A percentile compares a stretch with the other conserved stretches of the same genome.
These are phyloP conservation scores for Alviniconcha strummeri DNA, from an alignment of 2,888 invertebrate species.

Conservation along the genomic window DNA sequence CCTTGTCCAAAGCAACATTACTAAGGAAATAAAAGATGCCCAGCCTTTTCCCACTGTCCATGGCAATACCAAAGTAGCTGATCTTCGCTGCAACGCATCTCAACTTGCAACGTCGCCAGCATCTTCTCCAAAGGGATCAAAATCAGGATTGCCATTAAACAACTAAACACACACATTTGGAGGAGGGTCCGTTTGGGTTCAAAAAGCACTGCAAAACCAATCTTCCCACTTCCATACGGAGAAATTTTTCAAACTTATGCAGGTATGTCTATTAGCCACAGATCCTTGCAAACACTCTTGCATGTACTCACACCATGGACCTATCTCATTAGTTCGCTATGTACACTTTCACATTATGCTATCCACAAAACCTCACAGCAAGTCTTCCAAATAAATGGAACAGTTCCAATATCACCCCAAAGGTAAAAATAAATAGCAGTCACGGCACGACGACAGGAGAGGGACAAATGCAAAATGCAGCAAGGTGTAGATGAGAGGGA, in stretches of 20 bases:
- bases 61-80: too few relatives aligned
- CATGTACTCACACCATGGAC: too few relatives aligned
- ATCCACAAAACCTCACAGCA: background rate
- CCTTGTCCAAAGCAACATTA: too few relatives aligned
- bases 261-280: background rate
- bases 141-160: too few relatives aligned
- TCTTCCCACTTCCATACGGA: background rate
- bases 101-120: too few relatives aligned
- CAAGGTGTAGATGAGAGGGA: background rate
- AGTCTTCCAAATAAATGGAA: background rate
- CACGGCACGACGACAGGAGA: background rate
- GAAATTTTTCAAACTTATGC: background rate
- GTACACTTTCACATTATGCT: background rate
- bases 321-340: background rate
- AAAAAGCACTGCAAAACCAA: too few relatives aligned
- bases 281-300: background rate
- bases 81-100: too few relatives aligned
- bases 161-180: too few relatives aligned
- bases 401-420: background rate
- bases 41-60: too few relatives aligned
- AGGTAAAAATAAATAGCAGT: background rate
- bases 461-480: background rate
- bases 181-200: too few relatives aligned
- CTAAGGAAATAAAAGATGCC: too few relatives aligned
- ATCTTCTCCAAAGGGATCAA: too few relatives aligned